Conservation (phyloP, 1,140 invertebrate species). For the Fragariocoptes setiger region DNA sequence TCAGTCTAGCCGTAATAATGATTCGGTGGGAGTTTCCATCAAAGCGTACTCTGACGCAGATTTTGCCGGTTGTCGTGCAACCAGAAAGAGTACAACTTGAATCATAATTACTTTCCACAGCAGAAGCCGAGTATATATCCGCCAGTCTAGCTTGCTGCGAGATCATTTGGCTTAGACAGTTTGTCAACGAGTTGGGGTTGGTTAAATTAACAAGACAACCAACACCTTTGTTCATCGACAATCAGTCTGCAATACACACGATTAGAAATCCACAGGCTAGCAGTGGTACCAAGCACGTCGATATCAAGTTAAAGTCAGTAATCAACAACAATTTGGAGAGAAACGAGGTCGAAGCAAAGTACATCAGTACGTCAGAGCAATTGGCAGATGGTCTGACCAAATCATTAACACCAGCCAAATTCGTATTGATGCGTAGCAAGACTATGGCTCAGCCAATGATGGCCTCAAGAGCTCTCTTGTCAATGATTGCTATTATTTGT, state of each 20-base stretch:
- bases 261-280: slow-evolving; percentile 10
- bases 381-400: too few species aligned
- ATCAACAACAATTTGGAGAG: too few species aligned
- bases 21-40: neutral
- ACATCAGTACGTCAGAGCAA: too few species aligned
- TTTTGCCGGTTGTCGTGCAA: slow-evolving; percentile 14
- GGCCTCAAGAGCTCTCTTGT: too few species aligned
- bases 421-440: too few species aligned
- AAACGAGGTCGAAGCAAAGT: too few species aligned
- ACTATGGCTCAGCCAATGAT: too few species aligned
- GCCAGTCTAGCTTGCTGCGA: slow-evolving; percentile 15
- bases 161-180: slow-evolving; percentile 15
- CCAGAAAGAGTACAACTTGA: slow-evolving; percentile 16
- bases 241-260: slow-evolving; percentile 13
- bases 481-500: too few species aligned
- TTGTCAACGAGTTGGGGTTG: slow-evolving; percentile 13
- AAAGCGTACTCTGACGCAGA: slow-evolving; percentile 14
- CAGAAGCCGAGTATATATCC: slow-evolving; percentile 18
- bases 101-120: slow-evolving; percentile 16
- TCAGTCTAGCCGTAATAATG: neutral
- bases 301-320: slow-evolving; percentile 13
- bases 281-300: slow-evolving; percentile 13
- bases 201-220: neutral
- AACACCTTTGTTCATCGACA: slow-evolving; percentile 8
- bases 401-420: too few species aligned